Evolutionary conservation across 2,113 vertebrate species (phyloP), one percentile per base, ranked within the genome.

Genomic region (Anoplopoma fimbria): DNA sequence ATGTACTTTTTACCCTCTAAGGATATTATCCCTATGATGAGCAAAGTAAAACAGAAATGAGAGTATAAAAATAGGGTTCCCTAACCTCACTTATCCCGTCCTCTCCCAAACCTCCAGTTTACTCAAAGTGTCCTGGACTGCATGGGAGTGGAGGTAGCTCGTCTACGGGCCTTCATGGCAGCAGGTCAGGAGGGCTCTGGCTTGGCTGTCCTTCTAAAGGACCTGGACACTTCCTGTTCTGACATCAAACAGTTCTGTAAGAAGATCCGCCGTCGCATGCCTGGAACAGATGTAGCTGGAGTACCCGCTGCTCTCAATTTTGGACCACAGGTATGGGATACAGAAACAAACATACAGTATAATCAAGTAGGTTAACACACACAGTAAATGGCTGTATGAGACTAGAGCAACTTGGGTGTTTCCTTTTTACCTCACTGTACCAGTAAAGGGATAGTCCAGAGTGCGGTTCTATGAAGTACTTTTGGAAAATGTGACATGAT

Each of bases 191-290:
- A 99, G 78, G 96, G 94, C 0, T 95, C 97, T 0, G 94, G 94
- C 38, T 87, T 98, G 0, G 87, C 94, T 31, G 94, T 98, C 38
- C 94, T 99, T 17, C 96, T 99, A 9, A 97, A 97, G 91, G 98
- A 99, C 91, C 93, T 99, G 92, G 97, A 98, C 92, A 99, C 98
- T 0, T 98, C 98, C 0, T 98, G 97, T 90, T 98, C 97, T 0
- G 98, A 99, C 78, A 96, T 97, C 81, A 95, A 95, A 40, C 98
- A 99, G 93, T 99, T 99, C 95, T 99, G 98, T 87, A 99, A 99
- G 95, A 99, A 99, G 95, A 98, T 99, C 88, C 93, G 98, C 9
- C 97, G 98, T 53, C 96, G 98, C 60, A 99, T 99, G 98, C 98
- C 98, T 0, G 98, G 98, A 49, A 98, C 97, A 0, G 97, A 99